phyloP scores from a whole-genome alignment of 2,113 vertebrate species.

The Rhodinocichla rosea region DNA sequence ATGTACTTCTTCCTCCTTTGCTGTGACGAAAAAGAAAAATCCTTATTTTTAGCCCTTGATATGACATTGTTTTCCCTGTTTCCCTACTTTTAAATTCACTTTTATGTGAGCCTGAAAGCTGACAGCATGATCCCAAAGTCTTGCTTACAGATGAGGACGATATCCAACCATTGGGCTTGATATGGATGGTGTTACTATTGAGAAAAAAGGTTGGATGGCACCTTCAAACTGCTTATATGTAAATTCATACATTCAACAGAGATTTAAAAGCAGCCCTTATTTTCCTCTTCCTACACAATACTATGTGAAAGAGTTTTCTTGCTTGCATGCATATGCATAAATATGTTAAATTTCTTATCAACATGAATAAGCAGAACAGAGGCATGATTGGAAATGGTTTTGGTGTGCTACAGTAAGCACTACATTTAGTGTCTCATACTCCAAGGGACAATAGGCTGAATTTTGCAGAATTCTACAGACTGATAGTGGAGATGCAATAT shows the following conservation, averaged over 20 bases:
- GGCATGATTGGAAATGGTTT: neutral
- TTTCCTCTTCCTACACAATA: neutral
- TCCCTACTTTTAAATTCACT: neutral
- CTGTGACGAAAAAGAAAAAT: neutral
- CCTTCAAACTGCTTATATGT: neutral
- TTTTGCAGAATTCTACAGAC: neutral
- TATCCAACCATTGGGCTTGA: neutral
- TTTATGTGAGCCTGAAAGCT: neutral
- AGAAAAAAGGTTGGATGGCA: neutral
- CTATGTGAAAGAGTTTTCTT: neutral
- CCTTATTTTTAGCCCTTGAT: neutral
- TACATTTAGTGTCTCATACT: neutral
- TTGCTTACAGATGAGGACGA: neutral
- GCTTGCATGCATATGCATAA: neutral
- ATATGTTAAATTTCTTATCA: neutral
- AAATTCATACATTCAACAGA: neutral
- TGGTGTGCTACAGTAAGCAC: neutral
- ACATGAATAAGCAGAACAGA: neutral
- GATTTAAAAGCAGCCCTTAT: neutral
- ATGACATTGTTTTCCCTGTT: neutral
- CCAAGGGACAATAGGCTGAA: neutral
- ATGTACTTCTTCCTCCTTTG: neutral
- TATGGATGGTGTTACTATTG: neutral
- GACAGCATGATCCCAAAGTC: neutral
- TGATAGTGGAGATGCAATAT: neutral